Percentiles rank a stretch among this genome's conserved stretches.
Conservation (phyloP, 2,797 vertebrate genomes). For the Vultur gryphus region DNA sequence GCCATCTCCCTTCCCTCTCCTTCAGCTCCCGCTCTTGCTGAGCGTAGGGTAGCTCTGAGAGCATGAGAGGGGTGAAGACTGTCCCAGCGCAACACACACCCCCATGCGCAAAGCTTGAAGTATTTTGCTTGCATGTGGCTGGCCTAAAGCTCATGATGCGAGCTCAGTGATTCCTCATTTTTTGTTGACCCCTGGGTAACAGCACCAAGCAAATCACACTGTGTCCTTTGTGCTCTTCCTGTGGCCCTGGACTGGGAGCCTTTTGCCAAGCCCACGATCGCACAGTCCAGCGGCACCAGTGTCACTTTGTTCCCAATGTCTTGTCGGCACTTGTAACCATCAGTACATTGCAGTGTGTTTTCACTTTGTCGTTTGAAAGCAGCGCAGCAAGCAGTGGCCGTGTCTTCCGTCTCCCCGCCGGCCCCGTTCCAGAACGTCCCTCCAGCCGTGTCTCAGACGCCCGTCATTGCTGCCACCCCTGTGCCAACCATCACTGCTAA, state of each 20-base stretch:
- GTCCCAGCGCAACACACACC: background rate
- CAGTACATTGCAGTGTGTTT: background rate
- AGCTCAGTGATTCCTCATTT: background rate
- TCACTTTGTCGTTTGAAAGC: slow-evolving; percentile 67
- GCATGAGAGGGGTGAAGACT: background rate
- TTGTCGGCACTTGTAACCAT: background rate
- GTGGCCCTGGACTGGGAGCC: background rate
- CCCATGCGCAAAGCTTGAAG: background rate
- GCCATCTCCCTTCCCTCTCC: background rate
- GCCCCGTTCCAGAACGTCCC: slow-evolving; percentile 85
- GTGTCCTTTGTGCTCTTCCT: background rate
- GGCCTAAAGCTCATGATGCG: background rate
- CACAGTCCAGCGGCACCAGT: background rate
- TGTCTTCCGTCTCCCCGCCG: slow-evolving; percentile 85
- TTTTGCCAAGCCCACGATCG: background rate
- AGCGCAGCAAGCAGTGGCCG: slow-evolving; percentile 81
- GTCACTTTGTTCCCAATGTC: background rate
- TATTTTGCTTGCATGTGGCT: background rate
- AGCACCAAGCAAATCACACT: background rate
- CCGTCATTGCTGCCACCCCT: slow-evolving; percentile 89
- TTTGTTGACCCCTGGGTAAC: background rate
- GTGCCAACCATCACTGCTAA: slow-evolving; percentile 83
- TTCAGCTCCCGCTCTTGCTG: background rate
- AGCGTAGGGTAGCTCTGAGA: background rate
- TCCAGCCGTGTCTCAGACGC: slow-evolving; percentile 84